phyloP scores from a whole-genome alignment of 2,113 vertebrate genomes.

The Chiloscyllium plagiosum region DNA sequence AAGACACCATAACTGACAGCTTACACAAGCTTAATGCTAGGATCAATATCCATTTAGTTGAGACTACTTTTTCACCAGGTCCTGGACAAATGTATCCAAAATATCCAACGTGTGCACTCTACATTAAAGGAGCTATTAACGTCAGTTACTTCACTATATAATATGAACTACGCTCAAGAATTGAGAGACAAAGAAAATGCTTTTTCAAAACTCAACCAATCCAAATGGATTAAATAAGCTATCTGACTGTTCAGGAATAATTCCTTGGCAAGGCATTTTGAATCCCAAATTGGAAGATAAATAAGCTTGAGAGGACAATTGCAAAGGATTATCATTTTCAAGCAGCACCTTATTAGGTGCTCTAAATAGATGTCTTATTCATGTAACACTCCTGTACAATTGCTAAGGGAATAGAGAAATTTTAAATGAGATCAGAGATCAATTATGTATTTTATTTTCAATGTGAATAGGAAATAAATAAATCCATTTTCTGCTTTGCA shows the following conservation, averaged over 20 bases:
- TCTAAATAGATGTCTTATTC: neutral
- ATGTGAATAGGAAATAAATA: neutral
- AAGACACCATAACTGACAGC: neutral
- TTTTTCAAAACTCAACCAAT: neutral
- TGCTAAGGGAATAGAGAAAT: neutral
- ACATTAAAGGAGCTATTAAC: neutral
- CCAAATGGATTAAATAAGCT: neutral
- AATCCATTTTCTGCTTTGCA: neutral
- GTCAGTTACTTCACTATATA: neutral
- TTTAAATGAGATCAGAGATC: neutral
- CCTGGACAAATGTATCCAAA: neutral
- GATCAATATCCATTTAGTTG: neutral
- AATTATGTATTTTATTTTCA: neutral
- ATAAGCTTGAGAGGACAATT: neutral
- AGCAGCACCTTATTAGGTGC: neutral
- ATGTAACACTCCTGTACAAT: neutral
- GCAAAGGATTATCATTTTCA: neutral
- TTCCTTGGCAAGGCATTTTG: neutral
- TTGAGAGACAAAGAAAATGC: neutral
- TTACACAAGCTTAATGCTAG: neutral
- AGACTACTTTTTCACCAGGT: neutral
- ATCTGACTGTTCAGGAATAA: neutral
- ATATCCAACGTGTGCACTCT: neutral
- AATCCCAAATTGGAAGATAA: neutral
- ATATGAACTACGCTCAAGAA: neutral